phyloP scores from a whole-genome alignment of 1,140 invertebrate genomes.

The Dendroctonus valens region DNA sequence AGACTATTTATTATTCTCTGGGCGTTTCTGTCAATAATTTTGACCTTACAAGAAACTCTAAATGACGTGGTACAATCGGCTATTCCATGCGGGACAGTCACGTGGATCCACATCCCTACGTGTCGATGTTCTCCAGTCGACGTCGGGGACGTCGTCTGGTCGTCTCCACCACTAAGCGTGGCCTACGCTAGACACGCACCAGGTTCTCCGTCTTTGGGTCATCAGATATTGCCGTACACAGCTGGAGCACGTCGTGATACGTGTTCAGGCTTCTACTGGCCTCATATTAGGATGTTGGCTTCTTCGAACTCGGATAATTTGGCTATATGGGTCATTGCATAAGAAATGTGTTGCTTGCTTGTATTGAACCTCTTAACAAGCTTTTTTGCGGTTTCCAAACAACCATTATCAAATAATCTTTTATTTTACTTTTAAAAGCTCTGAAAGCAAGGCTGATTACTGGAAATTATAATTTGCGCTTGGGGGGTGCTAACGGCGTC shows the following conservation, averaged over 20 bases:
- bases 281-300: slow-evolving; percentile 43
- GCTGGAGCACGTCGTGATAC: slow-evolving; percentile 49
- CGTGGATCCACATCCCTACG: slow-evolving; percentile 19
- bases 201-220: slow-evolving; percentile 45
- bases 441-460: too few species aligned
- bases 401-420: too few species aligned
- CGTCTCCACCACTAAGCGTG: slow-evolving; percentile 38
- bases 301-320: slow-evolving; percentile 25
- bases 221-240: slow-evolving; percentile 47
- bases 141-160: slow-evolving; percentile 20
- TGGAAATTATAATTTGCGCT: too few species aligned
- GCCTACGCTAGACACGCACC: slow-evolving; percentile 42
- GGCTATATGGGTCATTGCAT: slow-evolving; percentile 23
- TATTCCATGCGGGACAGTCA: slow-evolving; percentile 28
- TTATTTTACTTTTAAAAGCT: too few species aligned
- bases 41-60: slow-evolving; percentile 3
- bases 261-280: slow-evolving; percentile 48
- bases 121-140: slow-evolving; percentile 17
- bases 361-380: too few species aligned
- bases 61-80: slow-evolving; percentile 19
- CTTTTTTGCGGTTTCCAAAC: too few species aligned
- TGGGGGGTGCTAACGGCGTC: too few species aligned
- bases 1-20: neutral
- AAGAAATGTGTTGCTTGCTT: neutral
- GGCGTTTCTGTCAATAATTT: neutral